These are phyloP conservation scores for Pachydiplax longipennis DNA, from an alignment of 2,888 invertebrate species.

Conservation along the genomic window DNA sequence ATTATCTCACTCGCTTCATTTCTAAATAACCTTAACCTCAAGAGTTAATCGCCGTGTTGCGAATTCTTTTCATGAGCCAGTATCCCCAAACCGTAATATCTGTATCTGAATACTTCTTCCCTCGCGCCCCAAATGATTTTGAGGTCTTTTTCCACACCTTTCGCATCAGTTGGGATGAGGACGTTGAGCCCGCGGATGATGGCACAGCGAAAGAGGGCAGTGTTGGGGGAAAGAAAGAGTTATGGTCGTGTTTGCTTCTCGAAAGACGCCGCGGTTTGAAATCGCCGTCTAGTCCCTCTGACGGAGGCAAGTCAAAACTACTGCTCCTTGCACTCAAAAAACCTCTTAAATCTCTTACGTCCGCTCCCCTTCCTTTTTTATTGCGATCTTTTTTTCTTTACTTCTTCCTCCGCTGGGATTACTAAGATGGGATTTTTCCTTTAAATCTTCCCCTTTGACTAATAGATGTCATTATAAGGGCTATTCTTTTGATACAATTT, in stretches of 20 bases:
- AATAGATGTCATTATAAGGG: not conserved
- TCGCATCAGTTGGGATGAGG: no score
- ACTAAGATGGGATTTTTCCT: not conserved
- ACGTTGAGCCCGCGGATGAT: not conserved
- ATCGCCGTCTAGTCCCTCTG: slow-evolving; percentile 10
- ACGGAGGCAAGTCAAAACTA: slow-evolving; percentile 33
- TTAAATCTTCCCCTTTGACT: not conserved
- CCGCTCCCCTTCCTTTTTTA: not conserved
- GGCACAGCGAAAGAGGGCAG: not conserved
- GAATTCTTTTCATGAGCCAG: no score
- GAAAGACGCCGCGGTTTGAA: slow-evolving; percentile 30
- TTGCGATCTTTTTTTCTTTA: not conserved
- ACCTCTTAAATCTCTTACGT: not conserved
- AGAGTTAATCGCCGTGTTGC: no score
- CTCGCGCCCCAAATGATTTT: no score
- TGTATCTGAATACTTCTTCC: no score
- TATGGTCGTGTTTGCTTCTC: slow-evolving; percentile 12
- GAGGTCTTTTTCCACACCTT: no score
- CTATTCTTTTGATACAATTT: not conserved
- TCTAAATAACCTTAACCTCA: no score
- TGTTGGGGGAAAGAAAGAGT: not conserved
- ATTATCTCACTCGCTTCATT: no score
- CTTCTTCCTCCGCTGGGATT: not conserved
- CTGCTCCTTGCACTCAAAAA: not conserved
- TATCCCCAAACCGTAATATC: no score